Evolutionary conservation across 2,888 invertebrate species (phyloP).

Genomic region (Lycaena phlaeas): DNA sequence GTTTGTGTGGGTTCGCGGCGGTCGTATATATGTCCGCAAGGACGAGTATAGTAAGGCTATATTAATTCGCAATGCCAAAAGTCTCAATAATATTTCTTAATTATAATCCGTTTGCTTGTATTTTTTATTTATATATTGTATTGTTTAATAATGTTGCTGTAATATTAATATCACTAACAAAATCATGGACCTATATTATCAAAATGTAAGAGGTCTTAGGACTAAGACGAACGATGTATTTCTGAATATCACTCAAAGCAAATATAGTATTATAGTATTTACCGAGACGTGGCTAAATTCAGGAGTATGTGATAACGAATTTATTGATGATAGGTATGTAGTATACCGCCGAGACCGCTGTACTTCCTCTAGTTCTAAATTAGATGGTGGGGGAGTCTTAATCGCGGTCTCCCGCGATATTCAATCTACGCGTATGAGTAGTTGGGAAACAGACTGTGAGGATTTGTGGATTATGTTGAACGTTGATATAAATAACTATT

Average conservation of each 20-base stretch:
- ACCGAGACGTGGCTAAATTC: not conserved
- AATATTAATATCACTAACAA: no score
- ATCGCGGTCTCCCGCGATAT: slow-evolving; percentile 11
- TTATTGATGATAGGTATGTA: not conserved
- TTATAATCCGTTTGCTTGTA: no score
- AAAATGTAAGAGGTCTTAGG: slow-evolving; percentile 9
- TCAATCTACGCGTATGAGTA: not conserved
- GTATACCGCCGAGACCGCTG: not conserved
- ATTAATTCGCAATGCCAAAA: no score
- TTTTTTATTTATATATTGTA: no score
- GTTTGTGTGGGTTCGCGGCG: no score
- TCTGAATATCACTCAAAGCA: not conserved
- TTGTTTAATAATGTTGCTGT: no score
- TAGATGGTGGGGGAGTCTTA: slow-evolving; percentile 15
- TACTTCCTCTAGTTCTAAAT: not conserved
- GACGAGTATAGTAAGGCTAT: no score
- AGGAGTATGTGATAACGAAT: not conserved
- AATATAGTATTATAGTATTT: not conserved
- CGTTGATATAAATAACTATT: not conserved
- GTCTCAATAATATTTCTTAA: no score
- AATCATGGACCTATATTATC: slow-evolving; percentile 8
- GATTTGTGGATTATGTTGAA: slow-evolving; percentile 13
- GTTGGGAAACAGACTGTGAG: slow-evolving; percentile 11
- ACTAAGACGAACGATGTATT: not conserved
- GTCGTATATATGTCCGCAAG: no score